phyloP scores from a whole-genome alignment of 2,113 vertebrate species.

The Guaruba guarouba region DNA sequence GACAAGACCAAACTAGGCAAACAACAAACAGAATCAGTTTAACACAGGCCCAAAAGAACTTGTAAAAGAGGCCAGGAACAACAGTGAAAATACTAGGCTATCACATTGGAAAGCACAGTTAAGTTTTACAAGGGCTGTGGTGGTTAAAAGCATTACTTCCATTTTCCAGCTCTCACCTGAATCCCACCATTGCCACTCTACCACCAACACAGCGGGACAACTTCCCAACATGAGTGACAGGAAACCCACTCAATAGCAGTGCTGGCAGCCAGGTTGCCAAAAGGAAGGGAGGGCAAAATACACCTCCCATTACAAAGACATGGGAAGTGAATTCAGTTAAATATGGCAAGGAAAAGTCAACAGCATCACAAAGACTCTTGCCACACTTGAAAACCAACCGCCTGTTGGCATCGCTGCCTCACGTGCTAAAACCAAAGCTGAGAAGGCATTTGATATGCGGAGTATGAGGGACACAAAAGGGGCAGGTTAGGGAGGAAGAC shows the following conservation, averaged over 20 bases:
- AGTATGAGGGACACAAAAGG: accelerated
- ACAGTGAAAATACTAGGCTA: background rate
- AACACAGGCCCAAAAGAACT: background rate
- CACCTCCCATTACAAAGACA: background rate
- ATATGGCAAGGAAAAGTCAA: background rate
- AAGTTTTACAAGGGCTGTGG: background rate
- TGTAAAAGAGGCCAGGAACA: background rate
- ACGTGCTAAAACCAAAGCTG: background rate
- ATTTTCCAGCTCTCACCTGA: background rate
- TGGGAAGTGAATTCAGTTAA: background rate
- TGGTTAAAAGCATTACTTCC: background rate
- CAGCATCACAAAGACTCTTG: background rate
- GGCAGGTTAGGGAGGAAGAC: background rate
- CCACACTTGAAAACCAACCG: background rate
- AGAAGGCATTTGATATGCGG: background rate
- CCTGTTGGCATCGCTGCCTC: background rate
- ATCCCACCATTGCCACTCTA: background rate
- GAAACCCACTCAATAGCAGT: accelerated
- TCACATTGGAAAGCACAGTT: background rate
- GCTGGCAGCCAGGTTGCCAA: accelerated
- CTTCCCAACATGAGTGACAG: background rate
- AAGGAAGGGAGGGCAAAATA: no score
- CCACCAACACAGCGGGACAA: background rate
- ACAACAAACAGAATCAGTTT: background rate
- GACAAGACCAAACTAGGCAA: background rate